These are phyloP conservation scores for Clivina fossor DNA, from an alignment of 2,888 invertebrate genomes.

Conservation along the genomic window DNA sequence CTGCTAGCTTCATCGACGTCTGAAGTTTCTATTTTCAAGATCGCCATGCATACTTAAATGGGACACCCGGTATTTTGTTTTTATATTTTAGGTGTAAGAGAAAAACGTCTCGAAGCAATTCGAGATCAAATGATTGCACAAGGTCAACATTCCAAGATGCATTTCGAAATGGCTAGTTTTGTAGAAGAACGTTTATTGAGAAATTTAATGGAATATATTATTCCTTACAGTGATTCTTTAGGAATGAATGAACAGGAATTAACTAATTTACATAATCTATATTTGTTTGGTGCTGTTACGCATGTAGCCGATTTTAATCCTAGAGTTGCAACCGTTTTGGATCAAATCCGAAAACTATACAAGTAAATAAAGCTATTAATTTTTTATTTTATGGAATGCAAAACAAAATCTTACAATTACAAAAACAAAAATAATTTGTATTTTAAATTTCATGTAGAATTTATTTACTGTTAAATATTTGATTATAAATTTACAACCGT, in stretches of 20 bases:
- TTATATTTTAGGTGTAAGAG: conserved; percentile 61
- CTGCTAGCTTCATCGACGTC: background rate
- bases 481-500: too few relatives aligned
- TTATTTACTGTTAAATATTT: too few relatives aligned
- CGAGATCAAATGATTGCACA: conserved; percentile 66
- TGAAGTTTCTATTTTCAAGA: too few relatives aligned
- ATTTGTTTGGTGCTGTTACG: conserved; percentile 70
- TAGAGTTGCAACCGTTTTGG: conserved; percentile 74
- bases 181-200: conserved; percentile 69
- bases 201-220: conserved; percentile 65
- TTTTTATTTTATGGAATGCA: background rate
- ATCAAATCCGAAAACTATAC: conserved; percentile 77
- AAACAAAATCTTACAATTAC: background rate
- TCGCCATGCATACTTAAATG: too few relatives aligned
- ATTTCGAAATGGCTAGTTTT: conserved; percentile 88
- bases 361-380: conserved; percentile 40
- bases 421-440: background rate
- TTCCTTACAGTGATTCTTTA: conserved; percentile 76
- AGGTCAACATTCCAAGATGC: conserved; percentile 63
- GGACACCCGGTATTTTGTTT: conserved; percentile 4
- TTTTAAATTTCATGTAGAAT: background rate
- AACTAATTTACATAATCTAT: conserved; percentile 71
- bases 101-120: conserved; percentile 64
- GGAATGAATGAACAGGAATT: conserved; percentile 91
- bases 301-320: conserved; percentile 78